Evolutionary conservation across 23 tunicate species (phyloP).

Genomic region (Phallusia fumigata): DNA sequence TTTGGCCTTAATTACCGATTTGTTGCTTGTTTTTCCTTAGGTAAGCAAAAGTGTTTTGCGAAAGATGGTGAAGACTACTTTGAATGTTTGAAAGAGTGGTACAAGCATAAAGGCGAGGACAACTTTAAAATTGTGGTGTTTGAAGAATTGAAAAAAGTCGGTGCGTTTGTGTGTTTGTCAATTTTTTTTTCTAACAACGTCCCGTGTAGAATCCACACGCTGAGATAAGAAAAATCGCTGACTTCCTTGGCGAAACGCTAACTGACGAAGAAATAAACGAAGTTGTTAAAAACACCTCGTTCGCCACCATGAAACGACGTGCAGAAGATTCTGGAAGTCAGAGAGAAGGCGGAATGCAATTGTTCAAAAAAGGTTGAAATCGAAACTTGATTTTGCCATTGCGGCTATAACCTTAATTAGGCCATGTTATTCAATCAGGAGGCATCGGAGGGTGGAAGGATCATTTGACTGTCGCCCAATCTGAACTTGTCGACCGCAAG

Average conservation of each 20-base stretch:
- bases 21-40: not conserved
- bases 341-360: not conserved
- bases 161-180: no score
- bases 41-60: not conserved
- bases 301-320: not conserved
- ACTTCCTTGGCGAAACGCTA: constrained; percentile 11
- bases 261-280: not conserved
- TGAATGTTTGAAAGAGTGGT: constrained; percentile 6
- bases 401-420: no score
- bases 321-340: not conserved
- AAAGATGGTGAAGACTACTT: not conserved
- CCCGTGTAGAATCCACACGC: not conserved
- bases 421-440: not conserved
- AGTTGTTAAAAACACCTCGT: not conserved
- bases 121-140: not conserved
- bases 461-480: not conserved
- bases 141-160: not conserved
- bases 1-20: no score
- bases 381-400: not conserved
- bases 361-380: not conserved
- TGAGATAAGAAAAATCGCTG: not conserved
- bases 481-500: not conserved
- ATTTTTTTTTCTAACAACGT: not conserved
- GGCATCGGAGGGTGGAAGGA: not conserved
- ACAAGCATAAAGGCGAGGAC: constrained; percentile 9